Evolutionary conservation across 2,113 vertebrate genomes (phyloP).

Genomic region (Morone chrysops): DNA sequence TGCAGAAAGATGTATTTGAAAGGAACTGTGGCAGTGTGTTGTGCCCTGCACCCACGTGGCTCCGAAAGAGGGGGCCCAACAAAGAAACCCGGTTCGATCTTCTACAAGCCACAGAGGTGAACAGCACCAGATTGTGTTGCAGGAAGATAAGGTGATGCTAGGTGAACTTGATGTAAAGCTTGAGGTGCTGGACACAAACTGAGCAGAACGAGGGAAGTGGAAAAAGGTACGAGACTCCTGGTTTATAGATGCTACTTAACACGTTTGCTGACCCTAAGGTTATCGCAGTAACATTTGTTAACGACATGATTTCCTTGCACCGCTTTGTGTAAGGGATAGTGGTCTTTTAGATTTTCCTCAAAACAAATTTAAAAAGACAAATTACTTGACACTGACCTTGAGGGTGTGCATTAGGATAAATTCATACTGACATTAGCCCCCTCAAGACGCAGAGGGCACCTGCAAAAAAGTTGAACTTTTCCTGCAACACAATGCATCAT

Average conservation of each 20-base stretch:
- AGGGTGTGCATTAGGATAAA: too few species aligned
- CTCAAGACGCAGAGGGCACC: background rate
- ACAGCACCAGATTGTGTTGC: constrained; percentile 8
- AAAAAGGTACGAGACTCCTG: background rate
- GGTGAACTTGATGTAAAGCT: background rate
- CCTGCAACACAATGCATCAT: background rate
- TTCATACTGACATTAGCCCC: background rate
- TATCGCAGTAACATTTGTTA: background rate
- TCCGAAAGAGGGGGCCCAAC: background rate
- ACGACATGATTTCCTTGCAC: background rate
- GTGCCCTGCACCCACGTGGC: background rate
- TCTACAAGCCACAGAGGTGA: background rate
- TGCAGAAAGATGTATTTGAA: constrained; percentile 22
- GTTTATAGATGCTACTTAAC: background rate
- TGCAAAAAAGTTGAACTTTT: background rate
- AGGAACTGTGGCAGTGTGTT: background rate
- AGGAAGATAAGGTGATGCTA: background rate
- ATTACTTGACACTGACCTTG: background rate
- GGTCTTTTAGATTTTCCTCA: background rate
- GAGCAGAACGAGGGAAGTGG: background rate
- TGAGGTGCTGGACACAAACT: background rate
- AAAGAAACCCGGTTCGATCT: constrained; percentile 3
- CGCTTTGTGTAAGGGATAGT: background rate
- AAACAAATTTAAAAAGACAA: background rate
- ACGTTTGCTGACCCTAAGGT: background rate